Evolutionary conservation across 2,113 vertebrate genomes (phyloP).

Genomic region (Brachypteracias leptosomus): DNA sequence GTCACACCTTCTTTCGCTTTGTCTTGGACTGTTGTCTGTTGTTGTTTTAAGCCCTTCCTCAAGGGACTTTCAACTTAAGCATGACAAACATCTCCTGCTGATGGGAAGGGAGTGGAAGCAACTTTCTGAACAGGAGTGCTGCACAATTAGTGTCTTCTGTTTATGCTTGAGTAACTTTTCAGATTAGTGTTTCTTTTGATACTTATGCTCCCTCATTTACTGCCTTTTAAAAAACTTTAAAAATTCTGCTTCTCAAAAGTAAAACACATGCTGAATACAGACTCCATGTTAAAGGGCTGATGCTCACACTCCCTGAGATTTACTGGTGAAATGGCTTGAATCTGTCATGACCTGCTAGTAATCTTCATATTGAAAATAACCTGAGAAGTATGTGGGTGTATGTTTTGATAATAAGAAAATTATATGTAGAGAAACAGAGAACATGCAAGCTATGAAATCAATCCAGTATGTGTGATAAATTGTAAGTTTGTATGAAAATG

Average conservation of each 20-base stretch:
- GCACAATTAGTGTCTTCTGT: not conserved
- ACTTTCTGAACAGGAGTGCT: not conserved
- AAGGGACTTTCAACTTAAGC: not conserved
- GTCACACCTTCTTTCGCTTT: not conserved
- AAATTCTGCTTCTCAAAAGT: not conserved
- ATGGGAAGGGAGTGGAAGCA: slow-evolving; percentile 9
- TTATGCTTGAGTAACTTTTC: not conserved
- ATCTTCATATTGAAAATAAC: not conserved
- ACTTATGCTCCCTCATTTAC: not conserved
- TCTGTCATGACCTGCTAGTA: not conserved
- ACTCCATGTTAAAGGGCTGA: not conserved
- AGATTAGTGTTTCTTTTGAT: not conserved
- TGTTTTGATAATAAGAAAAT: not conserved
- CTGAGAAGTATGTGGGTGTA: not conserved
- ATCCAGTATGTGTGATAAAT: not conserved
- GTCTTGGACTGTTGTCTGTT: not conserved
- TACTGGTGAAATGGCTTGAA: not conserved
- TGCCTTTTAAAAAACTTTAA: not conserved
- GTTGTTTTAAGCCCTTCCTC: not conserved
- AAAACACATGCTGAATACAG: not conserved
- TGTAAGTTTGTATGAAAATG: not conserved
- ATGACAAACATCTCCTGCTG: not conserved
- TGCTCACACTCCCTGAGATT: not conserved
- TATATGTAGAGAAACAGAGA: not conserved
- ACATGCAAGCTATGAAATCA: not conserved